Evolutionary conservation across 2,113 vertebrate species (phyloP).

Genomic region (Paedocypris sp.): DNA sequence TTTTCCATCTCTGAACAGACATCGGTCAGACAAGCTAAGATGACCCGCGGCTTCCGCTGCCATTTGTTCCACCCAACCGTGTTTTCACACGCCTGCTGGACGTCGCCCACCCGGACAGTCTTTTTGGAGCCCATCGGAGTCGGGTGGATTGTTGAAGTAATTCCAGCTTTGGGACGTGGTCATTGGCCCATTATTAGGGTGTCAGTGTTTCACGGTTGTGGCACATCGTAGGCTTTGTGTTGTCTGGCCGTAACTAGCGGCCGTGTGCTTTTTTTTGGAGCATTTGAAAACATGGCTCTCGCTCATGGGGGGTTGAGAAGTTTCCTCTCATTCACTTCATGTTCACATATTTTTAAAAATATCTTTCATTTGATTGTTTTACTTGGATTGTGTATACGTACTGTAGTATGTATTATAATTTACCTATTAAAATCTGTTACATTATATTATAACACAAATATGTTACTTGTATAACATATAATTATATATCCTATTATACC

Average conservation of each 20-base stretch:
- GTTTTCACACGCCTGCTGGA: slow-evolving; percentile 25
- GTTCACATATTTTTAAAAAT: no score
- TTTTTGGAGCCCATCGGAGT: slow-evolving; percentile 23
- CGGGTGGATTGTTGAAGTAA: slow-evolving; percentile 27
- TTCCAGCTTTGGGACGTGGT: slow-evolving; percentile 12
- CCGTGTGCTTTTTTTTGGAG: neutral
- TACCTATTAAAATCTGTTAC: no score
- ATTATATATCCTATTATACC: no score
- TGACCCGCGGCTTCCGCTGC: neutral
- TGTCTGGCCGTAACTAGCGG: neutral
- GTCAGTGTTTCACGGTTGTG: neutral
- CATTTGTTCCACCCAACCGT: no score
- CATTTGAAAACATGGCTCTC: neutral
- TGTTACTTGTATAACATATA: no score
- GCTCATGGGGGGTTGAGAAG: neutral
- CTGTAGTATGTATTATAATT: no score
- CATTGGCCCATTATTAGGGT: neutral
- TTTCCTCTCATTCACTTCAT: no score
- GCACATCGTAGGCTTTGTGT: neutral
- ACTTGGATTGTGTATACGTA: no score
- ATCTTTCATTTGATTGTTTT: neutral
- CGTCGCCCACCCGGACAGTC: slow-evolving; percentile 10
- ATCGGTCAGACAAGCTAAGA: neutral
- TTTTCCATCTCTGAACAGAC: neutral
- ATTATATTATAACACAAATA: no score